Evolutionary conservation across 2,888 invertebrate species (phyloP).

Genomic region (Lithophane leautieri): DNA sequence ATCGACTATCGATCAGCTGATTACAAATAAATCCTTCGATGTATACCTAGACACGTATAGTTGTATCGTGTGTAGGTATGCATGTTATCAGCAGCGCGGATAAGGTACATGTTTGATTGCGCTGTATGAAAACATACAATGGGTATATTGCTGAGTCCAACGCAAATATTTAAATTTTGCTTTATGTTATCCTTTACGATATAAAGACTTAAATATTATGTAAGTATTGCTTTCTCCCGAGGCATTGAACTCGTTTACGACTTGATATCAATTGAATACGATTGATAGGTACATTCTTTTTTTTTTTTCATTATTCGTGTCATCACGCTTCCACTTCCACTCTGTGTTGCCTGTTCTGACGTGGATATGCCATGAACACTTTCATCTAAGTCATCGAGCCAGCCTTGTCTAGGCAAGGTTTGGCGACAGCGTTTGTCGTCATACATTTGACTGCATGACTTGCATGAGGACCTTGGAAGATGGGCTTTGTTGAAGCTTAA

Average conservation of each 20-base stretch:
- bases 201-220: not conserved
- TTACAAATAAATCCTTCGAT: constrained; percentile 28
- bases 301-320: not conserved
- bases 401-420: not conserved
- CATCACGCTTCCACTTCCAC: too few relatives aligned
- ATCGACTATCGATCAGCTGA: constrained; percentile 60
- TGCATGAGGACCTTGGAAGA: not conserved
- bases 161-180: constrained; percentile 38
- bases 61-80: constrained; percentile 3
- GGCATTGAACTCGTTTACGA: not conserved
- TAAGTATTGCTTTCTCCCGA: constrained; percentile 4
- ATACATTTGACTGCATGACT: not conserved
- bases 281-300: not conserved
- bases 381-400: not conserved
- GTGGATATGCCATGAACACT: too few relatives aligned
- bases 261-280: not conserved
- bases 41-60: not conserved
- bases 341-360: not conserved
- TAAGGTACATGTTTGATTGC: constrained; percentile 50
- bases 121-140: constrained; percentile 18
- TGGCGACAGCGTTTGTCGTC: too few relatives aligned
- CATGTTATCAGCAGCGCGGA: constrained; percentile 44
- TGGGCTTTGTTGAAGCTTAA: not conserved
- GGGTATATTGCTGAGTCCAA: constrained; percentile 23
- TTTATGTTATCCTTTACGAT: constrained; percentile 11